A percentile compares a stretch with the other conserved stretches of the same genome.
These are phyloP conservation scores for Tromatobia lineatoria DNA, from an alignment of 2,888 invertebrate genomes.

Conservation along the genomic window DNA sequence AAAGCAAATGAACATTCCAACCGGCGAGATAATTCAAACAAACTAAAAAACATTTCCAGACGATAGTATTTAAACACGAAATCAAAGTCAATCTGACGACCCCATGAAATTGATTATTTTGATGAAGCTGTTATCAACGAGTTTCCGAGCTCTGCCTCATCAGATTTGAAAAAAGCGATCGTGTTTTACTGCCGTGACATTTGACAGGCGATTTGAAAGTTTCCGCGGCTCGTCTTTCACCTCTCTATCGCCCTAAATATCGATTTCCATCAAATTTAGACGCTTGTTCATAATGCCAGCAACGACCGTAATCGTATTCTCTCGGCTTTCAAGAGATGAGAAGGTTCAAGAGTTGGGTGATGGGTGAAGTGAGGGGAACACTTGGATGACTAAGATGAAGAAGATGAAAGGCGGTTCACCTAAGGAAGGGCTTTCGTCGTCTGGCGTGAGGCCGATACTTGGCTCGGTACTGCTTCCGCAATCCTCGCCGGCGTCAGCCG, in stretches of 20 bases:
- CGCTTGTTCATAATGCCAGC: constrained; percentile 12
- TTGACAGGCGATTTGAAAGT: neutral
- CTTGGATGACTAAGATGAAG: constrained; percentile 20
- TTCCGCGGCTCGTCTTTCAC: neutral
- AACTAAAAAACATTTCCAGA: neutral
- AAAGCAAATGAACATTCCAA: neutral
- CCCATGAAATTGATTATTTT: neutral
- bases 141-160: neutral
- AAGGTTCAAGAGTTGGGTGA: constrained; percentile 2
- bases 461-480: constrained; percentile 85
- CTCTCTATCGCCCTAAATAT: neutral
- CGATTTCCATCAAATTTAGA: constrained; percentile 20
- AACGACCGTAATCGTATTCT: constrained; percentile 47
- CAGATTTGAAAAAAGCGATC: neutral
- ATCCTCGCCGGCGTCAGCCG: constrained; percentile 77
- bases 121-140: neutral
- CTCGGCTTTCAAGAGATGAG: neutral
- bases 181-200: neutral
- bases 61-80: neutral
- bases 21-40: neutral
- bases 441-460: constrained; percentile 87
- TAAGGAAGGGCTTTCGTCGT: constrained; percentile 92
- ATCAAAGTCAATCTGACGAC: neutral
- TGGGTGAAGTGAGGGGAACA: constrained; percentile 26
- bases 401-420: constrained; percentile 79